Evolutionary conservation across 2,888 invertebrate species (phyloP), one percentile per base, ranked within the genome.

Genomic region (Oligia strigilis): DNA sequence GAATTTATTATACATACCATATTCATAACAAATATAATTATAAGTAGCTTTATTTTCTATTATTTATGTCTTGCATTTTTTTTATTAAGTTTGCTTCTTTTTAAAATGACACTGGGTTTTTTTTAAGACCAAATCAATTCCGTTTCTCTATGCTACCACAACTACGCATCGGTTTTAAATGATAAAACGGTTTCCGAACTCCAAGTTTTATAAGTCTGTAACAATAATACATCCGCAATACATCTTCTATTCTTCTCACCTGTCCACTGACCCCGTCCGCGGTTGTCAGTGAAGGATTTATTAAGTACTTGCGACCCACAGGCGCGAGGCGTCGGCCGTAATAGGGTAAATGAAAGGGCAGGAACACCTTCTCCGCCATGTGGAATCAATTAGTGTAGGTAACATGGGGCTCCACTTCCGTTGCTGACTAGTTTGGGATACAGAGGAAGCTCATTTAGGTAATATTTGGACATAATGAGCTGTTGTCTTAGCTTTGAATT

Each of bases 351-450:
- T 84, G 81, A 86, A 83, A 85, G 85, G 84, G 73, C 82, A 81
- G 81, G 69, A 43, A 78, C 77, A 65, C 80, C 71, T 72, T 74
- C 77, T 80, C 67, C 65, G 76, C 69, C 67, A 13, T 1, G 40
- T 43, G 78, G 83, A 83, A 87, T 88, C 89, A 86, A 88, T 88
- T 88, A 88, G 75, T 67, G 72, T 40, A 65, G 75, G 78, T 78
- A 86, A 77, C 70, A 49, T 65, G 69, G 81, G 77, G n/a, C 71
- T 80, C 52, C 70, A 69, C 65, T 81, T 72, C 75, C 70, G 43
- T 29, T 43, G 43, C 64, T 52, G n/a, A n/a, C 23, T 67, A 66
- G 52, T 75, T 58, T 67, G 55, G 17, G 40, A 75, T 40, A 9
- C 49, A 49, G 46, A 23, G 14, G 29, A 46, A n/a, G 71, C 36